Evolutionary conservation across 2,797 vertebrate genomes (phyloP), one percentile per base, ranked within the genome.

Genomic region (Arremon aurantiirostris): DNA sequence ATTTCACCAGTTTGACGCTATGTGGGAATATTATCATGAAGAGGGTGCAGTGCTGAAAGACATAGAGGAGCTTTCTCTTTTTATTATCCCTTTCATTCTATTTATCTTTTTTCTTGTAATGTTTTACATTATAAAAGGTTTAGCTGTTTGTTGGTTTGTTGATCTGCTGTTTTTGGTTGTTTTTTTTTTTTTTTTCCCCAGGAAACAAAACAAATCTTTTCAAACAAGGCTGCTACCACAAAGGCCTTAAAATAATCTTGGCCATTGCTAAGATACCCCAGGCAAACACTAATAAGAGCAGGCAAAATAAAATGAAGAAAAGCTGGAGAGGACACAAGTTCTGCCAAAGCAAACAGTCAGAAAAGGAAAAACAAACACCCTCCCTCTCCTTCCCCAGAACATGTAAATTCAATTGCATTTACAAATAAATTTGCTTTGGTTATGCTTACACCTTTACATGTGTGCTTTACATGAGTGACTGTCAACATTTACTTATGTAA

Each of bases 401-500:
- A 88, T 94, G 93, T 70, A 95, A 86, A 93, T 94, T 93, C 85
- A 94, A 91, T 86, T 14, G 6, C 91, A 91, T 95, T 93, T 91
- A 93, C 91, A 96, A 97, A 94, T 91, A 94, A 79, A 90, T 93
- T 93, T 93, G 52, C 82, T 91, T 92, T 88, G 70, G 79, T 91
- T 96, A 42, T 72, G 82, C 92, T 95, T 95, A 84, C 87, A 95
- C 76, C 93, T 94, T 92, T 95, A 92, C 88, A 92, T 70, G 93
- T 92, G 90, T 95, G 77, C 92, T 91, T 91, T 95, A 66, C 83
- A 75, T 35, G 76, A 88, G 61, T 63, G 82, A 93, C 83, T 95
- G 94, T 95, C 94, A 96, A 96, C 94, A 94, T 97, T 96, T 94
- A 95, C 94, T 96, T 91, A 93, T 66, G 89, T 83, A 96, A 96